These are phyloP conservation scores for Acanthopleura granulata DNA, from an alignment of 2,888 invertebrate species.

Conservation along the genomic window DNA sequence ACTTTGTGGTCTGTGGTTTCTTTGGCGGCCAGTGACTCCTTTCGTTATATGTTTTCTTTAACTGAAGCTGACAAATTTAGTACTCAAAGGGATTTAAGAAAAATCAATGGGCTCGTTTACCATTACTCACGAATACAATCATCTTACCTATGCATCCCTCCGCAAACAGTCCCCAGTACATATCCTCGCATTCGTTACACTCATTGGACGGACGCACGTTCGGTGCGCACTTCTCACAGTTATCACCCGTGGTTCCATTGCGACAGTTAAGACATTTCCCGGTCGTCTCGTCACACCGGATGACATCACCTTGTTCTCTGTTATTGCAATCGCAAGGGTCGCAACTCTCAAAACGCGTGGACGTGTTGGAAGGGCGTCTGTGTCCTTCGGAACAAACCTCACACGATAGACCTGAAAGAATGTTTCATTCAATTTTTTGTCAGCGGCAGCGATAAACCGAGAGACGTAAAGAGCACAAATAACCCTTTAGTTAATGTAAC, in stretches of 20 bases:
- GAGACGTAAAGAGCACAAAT: too few relatives aligned
- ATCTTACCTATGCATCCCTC: constrained; percentile 45
- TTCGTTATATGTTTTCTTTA: too few relatives aligned
- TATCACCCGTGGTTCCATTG: constrained; percentile 42
- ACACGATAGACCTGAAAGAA: constrained; percentile 45
- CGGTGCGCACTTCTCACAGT: constrained; percentile 43
- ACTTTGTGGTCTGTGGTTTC: too few relatives aligned
- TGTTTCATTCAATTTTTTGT: too few relatives aligned
- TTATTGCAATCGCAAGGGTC: constrained; percentile 40
- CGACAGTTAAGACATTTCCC: constrained; percentile 49
- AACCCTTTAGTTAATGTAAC: too few relatives aligned
- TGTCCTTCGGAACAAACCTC: constrained; percentile 42
- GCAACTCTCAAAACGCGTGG: constrained; percentile 35
- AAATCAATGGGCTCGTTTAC: too few relatives aligned
- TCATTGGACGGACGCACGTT: constrained; percentile 30
- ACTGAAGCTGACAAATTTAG: too few relatives aligned
- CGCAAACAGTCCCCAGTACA: constrained; percentile 40
- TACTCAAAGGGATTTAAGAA: too few relatives aligned
- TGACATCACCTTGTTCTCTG: constrained; percentile 32
- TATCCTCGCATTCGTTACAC: constrained; percentile 37
- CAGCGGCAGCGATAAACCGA: too few relatives aligned
- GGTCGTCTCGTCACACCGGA: constrained; percentile 35
- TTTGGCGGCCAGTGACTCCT: too few relatives aligned
- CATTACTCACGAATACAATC: too few relatives aligned
- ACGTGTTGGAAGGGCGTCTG: constrained; percentile 21